phyloP scores from a whole-genome alignment of 2,113 vertebrate species.

The Mirza zaza region DNA sequence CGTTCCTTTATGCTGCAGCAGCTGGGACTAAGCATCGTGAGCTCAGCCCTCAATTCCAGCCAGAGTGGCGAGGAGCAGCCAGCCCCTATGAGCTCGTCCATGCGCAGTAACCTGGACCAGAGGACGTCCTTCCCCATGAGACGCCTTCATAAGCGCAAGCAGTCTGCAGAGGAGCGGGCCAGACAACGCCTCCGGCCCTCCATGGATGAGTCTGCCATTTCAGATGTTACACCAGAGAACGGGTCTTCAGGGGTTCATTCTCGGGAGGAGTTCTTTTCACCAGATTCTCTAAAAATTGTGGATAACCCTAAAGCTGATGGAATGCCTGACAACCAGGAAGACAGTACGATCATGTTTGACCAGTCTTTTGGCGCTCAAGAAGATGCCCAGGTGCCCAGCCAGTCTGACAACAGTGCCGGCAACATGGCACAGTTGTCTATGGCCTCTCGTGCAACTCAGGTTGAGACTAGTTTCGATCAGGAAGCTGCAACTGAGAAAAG shows the following conservation, averaged over 20 bases:
- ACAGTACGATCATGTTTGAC: conserved; percentile 83
- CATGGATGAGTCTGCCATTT: conserved; percentile 84
- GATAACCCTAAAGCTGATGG: conserved; percentile 89
- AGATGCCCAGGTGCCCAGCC: conserved; percentile 96
- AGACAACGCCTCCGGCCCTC: conserved; percentile 89
- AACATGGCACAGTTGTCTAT: conserved; percentile 86
- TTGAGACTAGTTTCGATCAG: conserved; percentile 86
- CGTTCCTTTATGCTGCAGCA: conserved; percentile 97
- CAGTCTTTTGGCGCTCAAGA: conserved; percentile 88
- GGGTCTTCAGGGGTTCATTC: conserved; percentile 81
- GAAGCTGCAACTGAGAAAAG: conserved; percentile 85
- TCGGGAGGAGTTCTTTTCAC: conserved; percentile 88
- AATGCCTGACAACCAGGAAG: conserved; percentile 82
- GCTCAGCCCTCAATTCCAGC: conserved; percentile 89
- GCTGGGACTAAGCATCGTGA: conserved; percentile 95
- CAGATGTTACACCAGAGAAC: conserved; percentile 76
- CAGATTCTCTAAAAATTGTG: conserved; percentile 93
- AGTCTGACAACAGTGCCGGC: conserved; percentile 90
- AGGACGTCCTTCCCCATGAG: conserved; percentile 90
- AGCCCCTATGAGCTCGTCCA: conserved; percentile 76
- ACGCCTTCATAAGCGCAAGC: conserved; percentile 95
- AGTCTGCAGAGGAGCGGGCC: conserved; percentile 90
- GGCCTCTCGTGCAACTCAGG: conserved; percentile 82
- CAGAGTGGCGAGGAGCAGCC: conserved; percentile 83
- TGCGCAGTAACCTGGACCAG: conserved; percentile 87